Evolutionary conservation across 2,113 vertebrate species (phyloP).

Genomic region (Eptatretus burgeri): DNA sequence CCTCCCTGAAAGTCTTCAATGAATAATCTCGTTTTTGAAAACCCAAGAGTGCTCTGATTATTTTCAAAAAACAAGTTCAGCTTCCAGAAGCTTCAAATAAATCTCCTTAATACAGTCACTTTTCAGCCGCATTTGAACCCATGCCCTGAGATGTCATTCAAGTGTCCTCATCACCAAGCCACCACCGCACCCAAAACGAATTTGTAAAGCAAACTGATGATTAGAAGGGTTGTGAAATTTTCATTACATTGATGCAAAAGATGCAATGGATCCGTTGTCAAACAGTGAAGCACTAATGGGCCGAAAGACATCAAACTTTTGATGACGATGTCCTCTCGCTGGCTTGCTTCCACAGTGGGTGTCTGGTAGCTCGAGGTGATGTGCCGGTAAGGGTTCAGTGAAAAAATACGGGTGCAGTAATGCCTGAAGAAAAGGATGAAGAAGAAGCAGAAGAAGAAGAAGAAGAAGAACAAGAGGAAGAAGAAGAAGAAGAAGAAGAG

Average conservation of each 20-base stretch:
- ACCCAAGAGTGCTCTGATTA: no score
- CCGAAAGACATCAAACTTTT: slow-evolving; percentile 30
- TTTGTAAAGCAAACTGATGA: no score
- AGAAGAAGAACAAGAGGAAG: neutral
- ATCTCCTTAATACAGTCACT: neutral
- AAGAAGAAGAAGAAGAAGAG: no score
- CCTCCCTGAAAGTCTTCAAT: no score
- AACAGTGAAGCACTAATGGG: slow-evolving; percentile 30
- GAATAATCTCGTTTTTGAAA: no score
- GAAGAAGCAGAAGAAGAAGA: neutral
- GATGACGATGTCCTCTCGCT: slow-evolving; percentile 22
- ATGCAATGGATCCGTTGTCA: slow-evolving; percentile 21
- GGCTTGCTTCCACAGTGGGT: slow-evolving; percentile 27
- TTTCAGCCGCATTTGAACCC: slow-evolving; percentile 11
- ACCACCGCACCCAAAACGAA: no score
- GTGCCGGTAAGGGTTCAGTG: slow-evolving; percentile 36
- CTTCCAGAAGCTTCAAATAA: no score
- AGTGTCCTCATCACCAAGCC: no score
- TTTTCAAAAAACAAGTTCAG: no score
- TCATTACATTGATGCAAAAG: slow-evolving; percentile 9
- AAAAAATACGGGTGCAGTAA: slow-evolving; percentile 53
- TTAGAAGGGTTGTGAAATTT: neutral
- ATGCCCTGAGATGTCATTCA: no score
- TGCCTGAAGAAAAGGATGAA: slow-evolving; percentile 18
- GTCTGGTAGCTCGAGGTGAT: slow-evolving; percentile 46